phyloP scores from a whole-genome alignment of 2,888 invertebrate species.

The Papilio protenor region DNA sequence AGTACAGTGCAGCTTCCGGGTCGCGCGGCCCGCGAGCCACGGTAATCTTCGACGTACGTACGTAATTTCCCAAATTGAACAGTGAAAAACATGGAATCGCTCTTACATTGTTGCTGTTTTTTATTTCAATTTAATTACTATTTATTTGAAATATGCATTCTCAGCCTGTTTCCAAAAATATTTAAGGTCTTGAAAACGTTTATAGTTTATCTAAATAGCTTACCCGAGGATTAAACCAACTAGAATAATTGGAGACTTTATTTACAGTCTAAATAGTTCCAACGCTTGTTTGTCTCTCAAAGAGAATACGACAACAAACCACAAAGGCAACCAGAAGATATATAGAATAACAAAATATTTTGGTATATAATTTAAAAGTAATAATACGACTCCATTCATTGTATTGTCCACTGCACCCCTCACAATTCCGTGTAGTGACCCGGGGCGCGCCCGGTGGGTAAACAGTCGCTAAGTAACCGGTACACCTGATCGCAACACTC shows the following conservation, averaged over 20 bases:
- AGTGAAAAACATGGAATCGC: conserved; percentile 56
- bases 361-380: not conserved
- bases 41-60: conserved; percentile 80
- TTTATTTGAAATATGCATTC: not conserved
- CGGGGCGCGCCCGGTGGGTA: conserved; percentile 65
- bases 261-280: not conserved
- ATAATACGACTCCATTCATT: conserved; percentile 53
- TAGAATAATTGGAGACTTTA: not conserved
- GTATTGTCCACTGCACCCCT: conserved; percentile 64
- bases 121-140: no score
- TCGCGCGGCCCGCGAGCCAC: conserved; percentile 66
- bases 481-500: conserved; percentile 72
- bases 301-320: not conserved
- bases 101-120: not conserved
- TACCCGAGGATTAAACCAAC: not conserved
- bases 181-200: not conserved
- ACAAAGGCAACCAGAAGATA: not conserved
- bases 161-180: not conserved
- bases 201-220: not conserved
- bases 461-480: conserved; percentile 59
- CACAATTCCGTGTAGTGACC: conserved; percentile 73
- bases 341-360: not conserved
- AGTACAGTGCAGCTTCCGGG: conserved; percentile 76
- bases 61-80: conserved; percentile 75
- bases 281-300: not conserved